Base-by-base conservation (phyloP, 2,113 vertebrate genomes). In the Motacilla alba region DNA sequence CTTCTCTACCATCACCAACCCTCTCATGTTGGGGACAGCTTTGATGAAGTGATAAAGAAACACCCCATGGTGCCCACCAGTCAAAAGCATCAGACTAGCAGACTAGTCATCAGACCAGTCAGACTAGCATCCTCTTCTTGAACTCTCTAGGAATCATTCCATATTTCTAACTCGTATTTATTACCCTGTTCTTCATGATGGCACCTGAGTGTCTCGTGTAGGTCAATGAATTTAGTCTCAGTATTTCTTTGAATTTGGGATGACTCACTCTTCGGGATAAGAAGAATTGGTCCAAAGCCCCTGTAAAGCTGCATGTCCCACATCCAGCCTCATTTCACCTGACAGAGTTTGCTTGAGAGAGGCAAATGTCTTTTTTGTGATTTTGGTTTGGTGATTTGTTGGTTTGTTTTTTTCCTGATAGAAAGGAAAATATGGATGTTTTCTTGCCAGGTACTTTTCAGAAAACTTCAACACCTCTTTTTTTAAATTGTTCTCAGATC, bases 291-390 rank as follows among this genome's bases (percentile, higher is more conserved):
- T 7, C 20, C 23, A 55, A 91, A 83, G 43, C 23, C 41, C 5
- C 37, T 66, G 23, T 39, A 70, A 79, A 79, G 8, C 30, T 70
- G 31, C 0, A 0, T 33, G 18, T 52, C 46, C 24, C 49, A 7
- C 7, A 56, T 31, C 2, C 52, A 73, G 62, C 49, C 18, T 60
- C 33, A 31, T 16, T 22, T 59, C 11, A 7, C 22, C 31, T 66
- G 23, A 7, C 0, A 5, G 3, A 3, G 0, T 56, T 84, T 60
- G 9, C 31, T 49, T 37, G 49, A 83, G 62, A 55, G 52, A 4
- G 15, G 6, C 7, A 83, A 23, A 28, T 4, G 3, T 44, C 35
- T 56, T 55, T 8, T 14, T 75, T 28, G 28, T 44, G n/a, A 12
- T 24, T 53, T 77, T 50, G 12, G 6, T 73, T 55, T 33, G 22